These are phyloP conservation scores for Rotaria sp. DNA, from an alignment of 2,888 invertebrate species.

Conservation along the genomic window DNA sequence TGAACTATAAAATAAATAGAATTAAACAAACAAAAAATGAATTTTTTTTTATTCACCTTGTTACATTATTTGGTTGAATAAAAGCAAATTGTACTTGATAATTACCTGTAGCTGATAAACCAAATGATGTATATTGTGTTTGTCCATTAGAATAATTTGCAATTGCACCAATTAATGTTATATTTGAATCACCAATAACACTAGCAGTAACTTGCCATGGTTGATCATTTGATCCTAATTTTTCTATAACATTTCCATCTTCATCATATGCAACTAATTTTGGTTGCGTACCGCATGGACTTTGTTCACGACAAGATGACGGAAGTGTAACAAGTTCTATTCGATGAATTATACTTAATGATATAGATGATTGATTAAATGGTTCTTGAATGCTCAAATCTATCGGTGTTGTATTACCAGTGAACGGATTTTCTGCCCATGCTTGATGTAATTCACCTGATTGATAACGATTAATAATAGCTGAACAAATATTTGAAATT, in stretches of 20 bases:
- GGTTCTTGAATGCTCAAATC: not conserved
- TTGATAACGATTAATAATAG: constrained; percentile 12
- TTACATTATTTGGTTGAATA: not conserved
- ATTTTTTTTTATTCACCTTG: not conserved
- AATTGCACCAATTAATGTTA: not conserved
- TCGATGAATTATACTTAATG: constrained; percentile 14
- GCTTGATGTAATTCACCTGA: not conserved
- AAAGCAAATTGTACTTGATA: not conserved
- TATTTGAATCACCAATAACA: not conserved
- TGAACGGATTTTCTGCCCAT: too few species aligned
- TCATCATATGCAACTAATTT: not conserved
- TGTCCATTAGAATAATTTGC: not conserved
- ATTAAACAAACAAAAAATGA: too few species aligned
- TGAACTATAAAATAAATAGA: not conserved
- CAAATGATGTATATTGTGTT: not conserved
- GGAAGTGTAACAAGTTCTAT: constrained; percentile 27
- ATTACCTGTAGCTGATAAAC: not conserved
- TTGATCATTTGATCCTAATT: not conserved
- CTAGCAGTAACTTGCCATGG: not conserved
- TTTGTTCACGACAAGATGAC: constrained; percentile 32
- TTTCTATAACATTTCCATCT: not conserved
- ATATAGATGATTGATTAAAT: not conserved
- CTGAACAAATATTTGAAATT: not conserved
- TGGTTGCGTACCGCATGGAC: constrained; percentile 37
- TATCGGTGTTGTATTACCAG: too few species aligned